Evolutionary conservation across 2,113 vertebrate genomes (phyloP), one percentile per base, ranked within the genome.

Genomic region (Xiphophorus couchianus): DNA sequence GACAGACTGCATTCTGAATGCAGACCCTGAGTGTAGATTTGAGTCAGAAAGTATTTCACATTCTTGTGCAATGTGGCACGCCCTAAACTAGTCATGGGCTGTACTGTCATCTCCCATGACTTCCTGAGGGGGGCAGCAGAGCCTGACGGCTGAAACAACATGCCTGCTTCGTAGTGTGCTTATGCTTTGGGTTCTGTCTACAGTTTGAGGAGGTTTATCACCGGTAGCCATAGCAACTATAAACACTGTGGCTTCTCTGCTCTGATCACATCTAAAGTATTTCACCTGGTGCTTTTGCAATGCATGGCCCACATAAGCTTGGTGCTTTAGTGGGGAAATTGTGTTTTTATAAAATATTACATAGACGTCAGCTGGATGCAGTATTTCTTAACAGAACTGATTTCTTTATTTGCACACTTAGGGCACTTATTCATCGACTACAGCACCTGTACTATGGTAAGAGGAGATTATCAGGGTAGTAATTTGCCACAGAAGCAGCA

Each of bases 51-150:
- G 37, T 19, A 51, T 62, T 73, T 71, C 6, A 44, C 22, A 61
- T 62, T 17, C 22, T 39, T 2, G 17, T 27, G 48, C n/a, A 48
- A 67, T n/a, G 62, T 51, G 61, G 51, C 78, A 60, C 17, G 2
- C 15, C 63, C 31, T 58, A 22, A 37, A 12, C 1, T 0, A 5
- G n/a, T 4, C 17, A 17, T 48, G 39, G 19, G 5, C 10, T 4
- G 15, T 62, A 62, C 28, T 71, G 74, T 25, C 5, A 15, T 75
- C 37, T 30, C 27, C 27, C 48, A 3, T 29, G 19, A 7, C 58
- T 1, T 19, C 76, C 86, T 76, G 25, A 17, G 79, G 83, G 63
- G 68, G 80, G 78, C 58, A 54, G 63, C 69, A 74, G 58, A 75
- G 67, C 39, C 15, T 22, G 4, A 39, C 9, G 15, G 62, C 15